phyloP scores from a whole-genome alignment of 2,888 invertebrate genomes.

The Muscina levida region DNA sequence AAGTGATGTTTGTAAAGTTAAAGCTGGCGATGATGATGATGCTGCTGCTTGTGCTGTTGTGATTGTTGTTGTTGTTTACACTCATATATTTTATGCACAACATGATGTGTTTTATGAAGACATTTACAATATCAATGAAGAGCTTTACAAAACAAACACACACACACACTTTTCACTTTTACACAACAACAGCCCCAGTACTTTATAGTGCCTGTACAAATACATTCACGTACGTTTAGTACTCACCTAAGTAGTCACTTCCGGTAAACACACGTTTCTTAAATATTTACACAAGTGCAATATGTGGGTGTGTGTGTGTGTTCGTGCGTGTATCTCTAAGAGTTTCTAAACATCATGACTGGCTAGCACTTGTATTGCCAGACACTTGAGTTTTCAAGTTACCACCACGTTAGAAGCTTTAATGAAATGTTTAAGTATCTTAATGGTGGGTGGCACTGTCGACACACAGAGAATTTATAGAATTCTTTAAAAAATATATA shows the following conservation, averaged over 20 bases:
- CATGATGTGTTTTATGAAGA: constrained; percentile 32
- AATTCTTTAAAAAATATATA: constrained; percentile 20
- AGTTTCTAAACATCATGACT: no score
- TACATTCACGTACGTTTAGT: not conserved
- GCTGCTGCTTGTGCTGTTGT: not conserved
- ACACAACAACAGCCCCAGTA: no score
- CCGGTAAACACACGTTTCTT: not conserved
- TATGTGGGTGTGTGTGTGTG: constrained; percentile 4
- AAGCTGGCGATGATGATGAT: not conserved
- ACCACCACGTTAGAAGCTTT: not conserved
- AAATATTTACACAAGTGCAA: constrained; percentile 17
- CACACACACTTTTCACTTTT: no score
- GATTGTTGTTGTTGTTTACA: constrained; percentile 5
- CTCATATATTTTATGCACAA: not conserved
- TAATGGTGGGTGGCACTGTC: constrained; percentile 3
- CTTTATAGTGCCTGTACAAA: not conserved
- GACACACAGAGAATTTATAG: constrained; percentile 19
- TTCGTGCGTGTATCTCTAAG: not conserved
- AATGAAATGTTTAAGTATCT: constrained; percentile 31
- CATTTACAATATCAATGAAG: constrained; percentile 48
- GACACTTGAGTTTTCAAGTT: no score
- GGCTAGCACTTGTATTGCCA: not conserved
- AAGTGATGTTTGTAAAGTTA: not conserved
- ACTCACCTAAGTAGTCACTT: not conserved
- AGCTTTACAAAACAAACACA: constrained; percentile 1